Conservation (phyloP, 2,888 invertebrate species). For the Criorhina ranunculi region DNA sequence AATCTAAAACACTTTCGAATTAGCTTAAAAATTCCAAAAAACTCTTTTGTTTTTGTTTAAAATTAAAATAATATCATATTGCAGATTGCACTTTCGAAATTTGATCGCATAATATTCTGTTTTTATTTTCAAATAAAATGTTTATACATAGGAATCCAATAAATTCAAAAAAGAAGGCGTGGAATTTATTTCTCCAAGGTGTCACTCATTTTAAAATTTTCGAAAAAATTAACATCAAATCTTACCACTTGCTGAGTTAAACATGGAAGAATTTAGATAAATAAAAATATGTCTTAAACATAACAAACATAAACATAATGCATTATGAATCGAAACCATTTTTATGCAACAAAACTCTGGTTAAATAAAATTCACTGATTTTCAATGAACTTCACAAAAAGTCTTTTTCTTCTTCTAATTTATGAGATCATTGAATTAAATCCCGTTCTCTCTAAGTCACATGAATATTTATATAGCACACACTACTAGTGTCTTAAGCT, state of each 20-base stretch:
- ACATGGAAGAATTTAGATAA: background rate
- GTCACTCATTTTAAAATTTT: too few species aligned
- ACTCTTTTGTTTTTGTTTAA: too few species aligned
- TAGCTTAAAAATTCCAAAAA: too few species aligned
- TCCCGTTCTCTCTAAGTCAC: constrained; percentile 41
- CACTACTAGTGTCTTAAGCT: constrained; percentile 14
- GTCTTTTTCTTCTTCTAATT: constrained; percentile 30
- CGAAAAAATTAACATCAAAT: background rate
- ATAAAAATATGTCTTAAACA: constrained; percentile 10
- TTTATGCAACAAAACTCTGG: constrained; percentile 20
- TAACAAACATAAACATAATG: constrained; percentile 11
- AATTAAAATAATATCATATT: too few species aligned
- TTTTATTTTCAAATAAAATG: too few species aligned
- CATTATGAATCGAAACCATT: constrained; percentile 30
- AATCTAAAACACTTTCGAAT: too few species aligned
- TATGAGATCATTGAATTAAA: constrained; percentile 53
- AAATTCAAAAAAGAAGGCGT: too few species aligned
- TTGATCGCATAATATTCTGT: too few species aligned
- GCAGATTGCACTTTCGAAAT: too few species aligned
- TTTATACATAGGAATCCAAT: too few species aligned
- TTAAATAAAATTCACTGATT: constrained; percentile 18
- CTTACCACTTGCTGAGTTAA: background rate
- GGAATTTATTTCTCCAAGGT: too few species aligned
- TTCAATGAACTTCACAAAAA: constrained; percentile 33
- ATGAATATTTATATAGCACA: constrained; percentile 60